phyloP scores from a whole-genome alignment of 2,888 invertebrate species.

The Dorcus hopei region DNA sequence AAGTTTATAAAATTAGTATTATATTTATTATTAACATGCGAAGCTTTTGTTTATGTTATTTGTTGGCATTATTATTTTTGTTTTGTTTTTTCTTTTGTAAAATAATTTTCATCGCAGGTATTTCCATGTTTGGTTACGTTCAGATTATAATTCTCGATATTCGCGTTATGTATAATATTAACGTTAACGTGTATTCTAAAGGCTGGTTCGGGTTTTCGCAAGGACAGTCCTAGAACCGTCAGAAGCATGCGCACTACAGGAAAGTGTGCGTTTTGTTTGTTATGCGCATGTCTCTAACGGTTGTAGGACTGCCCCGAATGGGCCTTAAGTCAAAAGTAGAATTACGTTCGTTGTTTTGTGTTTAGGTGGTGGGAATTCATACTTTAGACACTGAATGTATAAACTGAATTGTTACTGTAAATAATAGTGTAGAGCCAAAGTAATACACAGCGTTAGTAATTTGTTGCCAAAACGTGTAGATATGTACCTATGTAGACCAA shows the following conservation, averaged over 20 bases:
- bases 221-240: no score
- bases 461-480: constrained; percentile 8
- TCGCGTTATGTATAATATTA: no score
- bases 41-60: background rate
- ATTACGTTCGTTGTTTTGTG: no score
- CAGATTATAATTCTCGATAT: no score
- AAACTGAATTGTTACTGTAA: constrained; percentile 7
- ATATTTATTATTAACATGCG: background rate
- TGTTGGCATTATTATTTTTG: background rate
- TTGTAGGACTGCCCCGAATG: no score
- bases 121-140: background rate
- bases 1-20: background rate
- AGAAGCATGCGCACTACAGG: no score
- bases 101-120: background rate
- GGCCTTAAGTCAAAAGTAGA: no score
- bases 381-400: constrained; percentile 5
- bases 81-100: background rate
- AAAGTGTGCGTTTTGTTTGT: no score
- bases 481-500: constrained; percentile 9
- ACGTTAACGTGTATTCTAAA: no score
- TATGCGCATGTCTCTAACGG: no score
- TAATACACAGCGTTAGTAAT: constrained; percentile 1
- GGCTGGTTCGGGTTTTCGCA: no score
- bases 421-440: constrained; percentile 4
- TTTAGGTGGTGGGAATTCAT: constrained; percentile 10